Evolutionary conservation across 2,888 invertebrate species (phyloP).

Genomic region (Campopleginae sp.): DNA sequence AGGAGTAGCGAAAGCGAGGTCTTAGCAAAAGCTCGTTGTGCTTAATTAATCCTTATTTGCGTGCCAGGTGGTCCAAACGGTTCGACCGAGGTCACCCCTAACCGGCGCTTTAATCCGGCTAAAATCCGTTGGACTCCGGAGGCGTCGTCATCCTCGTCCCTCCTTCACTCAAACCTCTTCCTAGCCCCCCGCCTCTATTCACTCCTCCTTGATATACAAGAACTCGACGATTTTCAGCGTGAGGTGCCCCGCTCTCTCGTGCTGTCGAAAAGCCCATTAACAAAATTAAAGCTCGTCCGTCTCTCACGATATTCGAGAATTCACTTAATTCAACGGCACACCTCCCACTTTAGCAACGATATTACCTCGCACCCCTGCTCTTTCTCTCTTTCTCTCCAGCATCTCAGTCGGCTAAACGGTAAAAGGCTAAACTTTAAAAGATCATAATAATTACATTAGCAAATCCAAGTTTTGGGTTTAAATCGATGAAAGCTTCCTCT

Average conservation of each 20-base stretch:
- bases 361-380: conserved; percentile 22
- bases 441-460: not conserved
- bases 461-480: not conserved
- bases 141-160: conserved; percentile 34
- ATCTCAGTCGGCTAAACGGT: not conserved
- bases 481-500: not conserved
- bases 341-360: conserved; percentile 47
- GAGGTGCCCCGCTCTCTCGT: conserved; percentile 24
- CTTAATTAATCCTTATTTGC: conserved; percentile 77
- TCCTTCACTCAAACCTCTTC: conserved; percentile 6
- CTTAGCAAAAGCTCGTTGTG: conserved; percentile 50
- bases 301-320: conserved; percentile 59
- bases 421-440: not conserved
- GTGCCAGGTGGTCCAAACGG: conserved; percentile 68
- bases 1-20: conserved; percentile 49
- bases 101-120: conserved; percentile 71
- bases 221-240: conserved; percentile 45
- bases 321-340: conserved; percentile 62
- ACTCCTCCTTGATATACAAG: not conserved
- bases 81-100: conserved; percentile 65
- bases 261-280: conserved; percentile 75
- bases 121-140: conserved; percentile 61
- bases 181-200: not conserved
- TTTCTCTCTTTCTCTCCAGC: not conserved
- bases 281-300: conserved; percentile 73